A percentile compares a stretch with the other conserved stretches of the same genome.
phyloP scores from a whole-genome alignment of 2,113 vertebrate species.

The Pionites leucogaster region DNA sequence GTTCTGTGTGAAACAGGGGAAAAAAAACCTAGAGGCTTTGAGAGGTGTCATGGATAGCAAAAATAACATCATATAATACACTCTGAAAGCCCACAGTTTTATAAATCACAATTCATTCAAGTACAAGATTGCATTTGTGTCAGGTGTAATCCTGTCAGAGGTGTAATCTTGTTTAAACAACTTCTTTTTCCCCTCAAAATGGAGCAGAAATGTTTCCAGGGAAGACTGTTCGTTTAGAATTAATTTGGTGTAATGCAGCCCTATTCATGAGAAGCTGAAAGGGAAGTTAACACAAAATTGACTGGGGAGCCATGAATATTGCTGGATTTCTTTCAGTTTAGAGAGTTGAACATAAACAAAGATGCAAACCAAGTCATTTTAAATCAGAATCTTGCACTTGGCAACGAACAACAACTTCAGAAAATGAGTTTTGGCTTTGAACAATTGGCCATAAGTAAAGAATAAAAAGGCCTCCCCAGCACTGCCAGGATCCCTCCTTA shows the following conservation, averaged over 20 bases:
- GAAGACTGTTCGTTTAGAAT: slow-evolving; percentile 8
- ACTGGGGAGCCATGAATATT: background rate
- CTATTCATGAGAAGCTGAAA: background rate
- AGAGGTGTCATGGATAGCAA: background rate
- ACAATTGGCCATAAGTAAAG: background rate
- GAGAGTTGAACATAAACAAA: background rate
- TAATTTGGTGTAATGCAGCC: background rate
- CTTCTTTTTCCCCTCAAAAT: background rate
- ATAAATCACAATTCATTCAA: background rate
- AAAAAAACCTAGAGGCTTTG: background rate
- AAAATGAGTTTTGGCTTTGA: background rate
- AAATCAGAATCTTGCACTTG: background rate
- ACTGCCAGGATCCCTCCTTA: background rate
- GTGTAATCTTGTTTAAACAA: background rate
- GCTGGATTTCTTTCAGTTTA: background rate
- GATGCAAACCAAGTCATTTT: background rate
- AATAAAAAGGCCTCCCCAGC: background rate
- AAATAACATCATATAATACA: background rate
- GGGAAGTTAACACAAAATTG: background rate
- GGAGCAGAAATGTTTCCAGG: background rate
- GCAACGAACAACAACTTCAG: background rate
- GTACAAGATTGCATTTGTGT: slow-evolving; percentile 10
- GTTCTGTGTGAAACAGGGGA: background rate
- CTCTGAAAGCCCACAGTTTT: background rate
- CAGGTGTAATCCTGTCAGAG: slow-evolving; percentile 7